Evolutionary conservation across 2,888 invertebrate species (phyloP).

Genomic region (Sturmia bella): DNA sequence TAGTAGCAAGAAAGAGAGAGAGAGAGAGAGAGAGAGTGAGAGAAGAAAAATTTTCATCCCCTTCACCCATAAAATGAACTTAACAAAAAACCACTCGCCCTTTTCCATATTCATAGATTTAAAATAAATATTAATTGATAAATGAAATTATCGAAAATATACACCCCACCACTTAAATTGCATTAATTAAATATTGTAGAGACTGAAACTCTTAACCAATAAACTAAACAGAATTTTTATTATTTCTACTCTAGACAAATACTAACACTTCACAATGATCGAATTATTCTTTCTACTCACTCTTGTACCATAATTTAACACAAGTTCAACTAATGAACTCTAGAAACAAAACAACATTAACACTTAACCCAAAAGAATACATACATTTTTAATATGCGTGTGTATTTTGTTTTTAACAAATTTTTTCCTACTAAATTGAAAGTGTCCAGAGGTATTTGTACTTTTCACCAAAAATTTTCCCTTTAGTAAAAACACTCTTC

Average conservation of each 20-base stretch:
- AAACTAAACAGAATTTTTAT: too few species aligned
- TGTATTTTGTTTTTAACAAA: constrained; percentile 37
- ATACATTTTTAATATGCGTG: constrained; percentile 40
- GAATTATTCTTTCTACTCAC: neutral
- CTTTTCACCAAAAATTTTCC: constrained; percentile 58
- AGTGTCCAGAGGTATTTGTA: constrained; percentile 13
- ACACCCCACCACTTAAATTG: constrained; percentile 44
- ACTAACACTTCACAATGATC: constrained; percentile 10
- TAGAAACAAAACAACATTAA: neutral
- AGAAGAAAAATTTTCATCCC: constrained; percentile 73
- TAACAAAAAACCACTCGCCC: constrained; percentile 41
- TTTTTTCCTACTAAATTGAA: constrained; percentile 29
- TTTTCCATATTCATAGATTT: constrained; percentile 40
- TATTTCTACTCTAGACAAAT: too few species aligned
- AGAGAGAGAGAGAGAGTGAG: constrained; percentile 74
- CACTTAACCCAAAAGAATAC: constrained; percentile 3
- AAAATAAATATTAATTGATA: constrained; percentile 36
- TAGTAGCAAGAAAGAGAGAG: constrained; percentile 60
- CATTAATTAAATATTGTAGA: constrained; percentile 45
- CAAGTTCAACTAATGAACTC: neutral
- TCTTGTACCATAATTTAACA: neutral
- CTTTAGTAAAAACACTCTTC: constrained; percentile 47
- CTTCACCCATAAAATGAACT: constrained; percentile 38
- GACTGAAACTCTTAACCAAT: constrained; percentile 1
- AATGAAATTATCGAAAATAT: constrained; percentile 28